Base-by-base conservation (phyloP, 2,797 vertebrate genomes). In the Apodemus agrarius region DNA sequence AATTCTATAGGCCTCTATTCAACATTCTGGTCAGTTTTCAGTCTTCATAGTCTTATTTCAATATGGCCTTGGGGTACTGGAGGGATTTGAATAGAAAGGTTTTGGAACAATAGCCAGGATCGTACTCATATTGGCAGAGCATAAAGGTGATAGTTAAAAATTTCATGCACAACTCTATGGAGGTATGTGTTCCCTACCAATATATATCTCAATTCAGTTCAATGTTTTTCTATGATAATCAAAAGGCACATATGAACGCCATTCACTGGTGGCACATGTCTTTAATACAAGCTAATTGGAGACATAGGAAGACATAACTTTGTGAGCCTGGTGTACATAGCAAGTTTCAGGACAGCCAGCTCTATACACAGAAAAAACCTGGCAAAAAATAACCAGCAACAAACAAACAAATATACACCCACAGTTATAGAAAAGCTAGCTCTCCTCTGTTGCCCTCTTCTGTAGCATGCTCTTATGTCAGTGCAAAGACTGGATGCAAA, bases 191-290 rank as follows among this genome's bases (percentile, higher is more conserved):
- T 59, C 19, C 67, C 19, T 74, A 29, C 83, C 22, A 2, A 2
- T n/a, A 21, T 57, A 1, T 2, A 61, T 9, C 5, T 54, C 4
- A 1, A 37, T 80, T n/a, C 5, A 22, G 0, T 2, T 72, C 21
- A 2, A 17, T 22, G 13, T 31, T 54, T 69, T 61, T 6, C 59
- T 67, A 11, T 61, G 46, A 3, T 59, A 89, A 29, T 6, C 24
- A 29, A 19, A 88, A 59, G 12, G 4, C 6, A 67, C 10, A 74
- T 52, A 16, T 29, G 6, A 3, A 72, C 10, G 19, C 67, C n/a
- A 72, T 8, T 37, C n/a, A 21, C 34, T 37, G n/a, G 17, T 21
- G 17, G 7, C 34, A 72, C 67, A 37, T 37, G n/a, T 17, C 69
- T 37, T 72, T 26, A 13, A 43, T 75, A 24, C 22, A 2, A 75